Evolutionary conservation across 1,140 invertebrate genomes (phyloP), one percentile per base, ranked within the genome.

Genomic region (Drosophila auraria): DNA sequence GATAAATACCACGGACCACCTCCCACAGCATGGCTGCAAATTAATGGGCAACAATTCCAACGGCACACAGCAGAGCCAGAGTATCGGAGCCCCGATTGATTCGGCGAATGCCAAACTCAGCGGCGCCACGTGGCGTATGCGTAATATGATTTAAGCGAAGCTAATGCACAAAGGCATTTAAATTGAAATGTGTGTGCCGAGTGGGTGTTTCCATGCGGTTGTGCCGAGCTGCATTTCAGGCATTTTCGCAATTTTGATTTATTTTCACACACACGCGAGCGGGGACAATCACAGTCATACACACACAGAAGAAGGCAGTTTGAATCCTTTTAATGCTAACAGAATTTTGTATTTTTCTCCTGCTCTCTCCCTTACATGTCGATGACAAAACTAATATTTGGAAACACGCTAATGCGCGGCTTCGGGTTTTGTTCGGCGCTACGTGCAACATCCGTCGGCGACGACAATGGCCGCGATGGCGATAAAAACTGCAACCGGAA

Each of bases 151-250:
- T 87, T 87, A 89, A 87, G 81, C 84, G 65, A 54, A 62, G 84
- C 84, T 87, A 87, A 87, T 87, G 83, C 83, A 89, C 83, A 87
- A 89, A 87, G 84, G 84, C 84, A 89, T 89, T 83, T 83, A 87
- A 87, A 89, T 87, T 89, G 80, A 87, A 87, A 87, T 83, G 78
- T 80, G 63, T 17, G 27, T 12, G 30, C 14, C 49, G 17, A 38
- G 27, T 42, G 36, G 59, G 30, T 42, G 40, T 58, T 49, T 74
- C 58, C 17, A 36, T 60, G 72, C 20, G 78, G 60, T 63, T 49
- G 54, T 63, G 51, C 70, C 40, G 71, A 44, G 68, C 74, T 79
- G 78, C 64, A 82, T 87, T 75, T 82, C 63, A 60, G 79, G 63
- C 77, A 87, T 87, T 87, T 78, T 83, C 81, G 54, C 81, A 89